Conservation (phyloP, 2,797 vertebrate species). For the Acomys russatus region DNA sequence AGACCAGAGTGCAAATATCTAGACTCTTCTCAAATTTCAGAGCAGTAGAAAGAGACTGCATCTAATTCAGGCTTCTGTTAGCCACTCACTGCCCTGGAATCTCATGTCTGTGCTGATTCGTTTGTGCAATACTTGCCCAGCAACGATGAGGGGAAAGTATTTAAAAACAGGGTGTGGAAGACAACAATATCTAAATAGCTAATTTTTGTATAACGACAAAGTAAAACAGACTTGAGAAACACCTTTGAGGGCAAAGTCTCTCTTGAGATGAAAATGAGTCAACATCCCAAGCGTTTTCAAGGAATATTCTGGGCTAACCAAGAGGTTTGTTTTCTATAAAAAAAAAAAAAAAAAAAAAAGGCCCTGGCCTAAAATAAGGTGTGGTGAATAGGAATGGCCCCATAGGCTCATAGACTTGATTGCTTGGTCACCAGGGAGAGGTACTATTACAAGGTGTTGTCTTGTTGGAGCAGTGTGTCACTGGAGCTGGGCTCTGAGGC, state of each 20-base stretch:
- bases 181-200: neutral
- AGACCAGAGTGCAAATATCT: neutral
- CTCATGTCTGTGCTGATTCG: neutral
- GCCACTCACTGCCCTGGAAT: neutral
- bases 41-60: neutral
- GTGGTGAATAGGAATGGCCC: neutral
- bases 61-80: neutral
- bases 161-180: slow-evolving; percentile 31
- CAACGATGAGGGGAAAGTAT: neutral
- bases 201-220: neutral
- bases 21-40: slow-evolving; percentile 34
- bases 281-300: neutral
- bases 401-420: neutral
- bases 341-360: no score
- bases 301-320: neutral
- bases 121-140: slow-evolving; percentile 6
- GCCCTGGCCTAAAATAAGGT: neutral
- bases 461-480: neutral
- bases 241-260: slow-evolving; percentile 10
- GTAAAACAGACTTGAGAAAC: neutral
- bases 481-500: neutral
- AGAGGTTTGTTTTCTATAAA: neutral
- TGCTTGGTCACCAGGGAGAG: neutral
- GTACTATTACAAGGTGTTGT: neutral
- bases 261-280: slow-evolving; percentile 14